Evolutionary conservation across 2,888 invertebrate genomes (phyloP), one percentile per base, ranked within the genome.

Genomic region (Myopa tessellatipennis): DNA sequence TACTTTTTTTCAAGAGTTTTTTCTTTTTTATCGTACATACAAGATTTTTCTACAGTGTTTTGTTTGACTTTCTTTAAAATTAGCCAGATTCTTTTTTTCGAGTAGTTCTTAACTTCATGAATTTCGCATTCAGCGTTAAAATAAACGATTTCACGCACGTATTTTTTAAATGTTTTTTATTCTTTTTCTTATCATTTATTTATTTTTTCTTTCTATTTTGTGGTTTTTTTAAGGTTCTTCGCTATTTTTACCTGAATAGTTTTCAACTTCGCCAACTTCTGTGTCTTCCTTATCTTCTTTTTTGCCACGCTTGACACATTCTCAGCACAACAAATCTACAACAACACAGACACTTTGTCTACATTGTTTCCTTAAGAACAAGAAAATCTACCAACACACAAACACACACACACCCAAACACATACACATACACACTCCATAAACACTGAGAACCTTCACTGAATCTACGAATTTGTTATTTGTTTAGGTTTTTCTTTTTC

Each of bases 331-430:
- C 65, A 67, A 74, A 55, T 67, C 52, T 38, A 34, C 36, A 16
- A 52, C 74, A 45, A 52, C 67, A 55, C 74, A 67, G 74, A 74
- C 74, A 67, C 55, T 74, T 68, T 75, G 68, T 60, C 75, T 69
- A 50, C 74, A 18, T 74, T 55, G 45, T 70, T 69, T 69, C 50
- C 18, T 4, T 38, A 12, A 58, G n/a, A 5, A 58, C 14, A 10
- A 58, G 26, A 26, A 26, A 45, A 45, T 45, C 45, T 26, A 26
- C n/a, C 70, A 34, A 34, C 61, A 73, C 75, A 50, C 68, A 58
- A 7, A 40, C 65, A 16, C 45, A 50, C 65, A 65, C 36, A 63
- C 45, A 74, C 26, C 52, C n/a, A 74, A 38, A 73, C 61, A 63
- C 26, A 36, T n/a, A 58, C 60, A 18, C 38, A 12, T 52, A 26